Evolutionary conservation across 2,888 invertebrate genomes (phyloP).

Genomic region (Perithous albicinctus): DNA sequence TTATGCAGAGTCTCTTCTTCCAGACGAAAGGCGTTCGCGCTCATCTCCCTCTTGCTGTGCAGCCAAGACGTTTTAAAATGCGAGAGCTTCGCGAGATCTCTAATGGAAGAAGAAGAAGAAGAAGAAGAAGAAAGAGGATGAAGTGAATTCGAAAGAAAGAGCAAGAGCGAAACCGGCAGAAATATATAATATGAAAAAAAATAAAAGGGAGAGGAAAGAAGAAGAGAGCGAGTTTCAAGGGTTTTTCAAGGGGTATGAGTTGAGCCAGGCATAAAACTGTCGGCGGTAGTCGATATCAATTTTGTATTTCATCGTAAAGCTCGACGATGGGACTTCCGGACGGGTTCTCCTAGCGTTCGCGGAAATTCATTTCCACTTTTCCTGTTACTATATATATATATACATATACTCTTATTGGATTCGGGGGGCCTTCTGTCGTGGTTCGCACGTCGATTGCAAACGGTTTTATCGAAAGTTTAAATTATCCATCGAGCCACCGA

Average conservation of each 20-base stretch:
- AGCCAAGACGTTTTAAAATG: conserved; percentile 50
- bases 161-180: conserved; percentile 2
- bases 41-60: conserved; percentile 20
- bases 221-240: conserved; percentile 24
- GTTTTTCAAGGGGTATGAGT: conserved; percentile 13
- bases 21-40: conserved; percentile 39
- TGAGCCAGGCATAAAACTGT: conserved; percentile 45
- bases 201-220: conserved; percentile 15
- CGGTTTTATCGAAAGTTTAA: conserved; percentile 60
- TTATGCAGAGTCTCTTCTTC: conserved; percentile 54
- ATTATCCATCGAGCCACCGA: conserved; percentile 38
- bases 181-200: conserved; percentile 11
- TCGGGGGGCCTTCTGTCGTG: conserved; percentile 1
- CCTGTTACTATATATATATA: conserved; percentile 12
- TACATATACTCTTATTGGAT: conserved; percentile 59
- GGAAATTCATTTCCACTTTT: conserved; percentile 69
- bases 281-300: conserved; percentile 65
- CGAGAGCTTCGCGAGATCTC: conserved; percentile 39
- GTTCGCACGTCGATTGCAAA: conserved; percentile 19
- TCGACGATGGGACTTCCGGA: conserved; percentile 61
- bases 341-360: conserved; percentile 37
- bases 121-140: neutral
- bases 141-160: neutral
- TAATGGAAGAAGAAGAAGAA: conserved; percentile 20
- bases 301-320: conserved; percentile 66